Evolutionary conservation across 2,113 vertebrate genomes (phyloP), one percentile per base, ranked within the genome.

Genomic region (Hyaena hyaena): DNA sequence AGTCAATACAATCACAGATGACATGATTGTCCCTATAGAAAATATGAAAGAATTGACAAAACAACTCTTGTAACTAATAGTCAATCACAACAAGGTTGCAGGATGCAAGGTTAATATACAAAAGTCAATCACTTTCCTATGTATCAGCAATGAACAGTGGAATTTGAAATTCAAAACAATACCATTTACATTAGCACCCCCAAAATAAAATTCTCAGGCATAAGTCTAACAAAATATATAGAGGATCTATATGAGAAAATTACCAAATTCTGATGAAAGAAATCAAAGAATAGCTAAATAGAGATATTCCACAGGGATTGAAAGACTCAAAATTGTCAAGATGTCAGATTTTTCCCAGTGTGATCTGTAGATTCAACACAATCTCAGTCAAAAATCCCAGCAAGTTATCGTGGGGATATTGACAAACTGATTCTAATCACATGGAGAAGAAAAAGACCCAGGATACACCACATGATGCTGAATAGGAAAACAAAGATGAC

Each of bases 121-220:
- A 81, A 55, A 89, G 55, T 63, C 55, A 77, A 65, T 77, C 28
- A 76, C 15, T 87, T 68, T 66, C 19, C 19, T 69, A 19, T 45
- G 19, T 77, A 93, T 28, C 4, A 87, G 3, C 28, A 80, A 68
- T 69, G 23, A 87, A 87, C 48, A 86, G 19, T 45, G 10, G 73
- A 79, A 79, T 87, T 87, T 79, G 35, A 93, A 87, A 79, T 77
- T 55, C 43, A 87, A 79, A 93, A 87, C 26, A 39, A 39, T 68
- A 55, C 26, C n/a, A 90, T 61, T 92, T 84, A 84, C 31, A 50
- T 50, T 80, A 80, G 58, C 33, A 84, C 10, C 23, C 31, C 10
- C 39, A 61, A 71, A 84, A 84, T 63, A n/a, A 93, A 93, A 74
- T 74, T 74, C 4, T 63, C 35, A 71, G 19, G 19, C 50, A 7